These are phyloP conservation scores for Phymanthus crucifer DNA, from an alignment of 92 coral and sea anemone genomes.

Conservation along the genomic window DNA sequence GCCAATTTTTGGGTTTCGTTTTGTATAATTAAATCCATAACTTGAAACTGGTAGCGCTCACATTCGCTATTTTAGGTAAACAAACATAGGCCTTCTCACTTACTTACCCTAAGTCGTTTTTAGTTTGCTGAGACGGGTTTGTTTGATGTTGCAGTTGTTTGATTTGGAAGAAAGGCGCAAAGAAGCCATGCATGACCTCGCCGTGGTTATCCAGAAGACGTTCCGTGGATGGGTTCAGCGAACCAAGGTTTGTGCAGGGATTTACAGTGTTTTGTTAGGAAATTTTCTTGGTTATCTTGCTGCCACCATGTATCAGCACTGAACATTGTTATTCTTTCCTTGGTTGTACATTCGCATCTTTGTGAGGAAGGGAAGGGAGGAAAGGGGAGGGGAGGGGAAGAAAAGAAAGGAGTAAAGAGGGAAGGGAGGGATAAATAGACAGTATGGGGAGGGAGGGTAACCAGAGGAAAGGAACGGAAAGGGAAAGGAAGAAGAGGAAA, in stretches of 20 bases:
- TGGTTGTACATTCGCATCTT: neutral
- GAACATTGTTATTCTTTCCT: neutral
- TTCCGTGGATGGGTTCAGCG: constrained; percentile 86
- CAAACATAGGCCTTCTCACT: neutral
- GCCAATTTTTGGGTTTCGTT: no score
- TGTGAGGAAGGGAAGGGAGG: neutral
- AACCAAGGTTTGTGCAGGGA: constrained; percentile 54
- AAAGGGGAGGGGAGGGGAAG: neutral
- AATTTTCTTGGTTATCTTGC: no score
- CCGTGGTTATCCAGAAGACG: constrained; percentile 86
- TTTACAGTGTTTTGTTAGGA: neutral
- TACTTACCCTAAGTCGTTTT: neutral
- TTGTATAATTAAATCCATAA: no score
- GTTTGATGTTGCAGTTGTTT: constrained; percentile 66
- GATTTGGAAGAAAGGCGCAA: constrained; percentile 90
- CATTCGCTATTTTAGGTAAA: no score
- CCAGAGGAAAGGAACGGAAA: neutral
- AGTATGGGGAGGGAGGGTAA: neutral
- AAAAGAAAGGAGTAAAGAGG: neutral
- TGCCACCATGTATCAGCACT: no score
- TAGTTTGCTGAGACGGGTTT: neutral
- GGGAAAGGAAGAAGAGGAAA: neutral
- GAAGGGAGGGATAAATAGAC: neutral
- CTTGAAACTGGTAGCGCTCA: no score
- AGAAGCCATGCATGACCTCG: constrained; percentile 80